Base-by-base conservation (phyloP, 2,888 invertebrate species). In the Ornithoptera priamus region DNA sequence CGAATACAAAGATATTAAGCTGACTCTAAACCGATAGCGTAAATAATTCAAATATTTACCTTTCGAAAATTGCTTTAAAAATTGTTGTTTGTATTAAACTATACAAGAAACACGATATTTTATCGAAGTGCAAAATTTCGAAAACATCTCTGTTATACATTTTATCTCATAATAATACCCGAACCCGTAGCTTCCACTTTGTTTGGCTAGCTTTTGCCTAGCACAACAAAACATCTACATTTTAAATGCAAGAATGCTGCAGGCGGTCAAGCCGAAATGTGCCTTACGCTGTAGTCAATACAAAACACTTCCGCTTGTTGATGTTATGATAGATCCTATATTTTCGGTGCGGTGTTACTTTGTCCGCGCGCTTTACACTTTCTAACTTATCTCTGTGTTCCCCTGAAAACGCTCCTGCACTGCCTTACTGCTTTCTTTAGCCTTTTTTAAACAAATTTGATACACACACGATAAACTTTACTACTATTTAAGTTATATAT, bases 191-290 rank as follows among this genome's bases (percentile, higher is more conserved):
- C 66, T 70, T 67, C 83, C 87, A 90, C 90, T 89, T 89, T 88
- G 89, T 90, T 90, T 89, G 83, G 86, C 85, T 84, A 85, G 84
- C 87, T 86, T 87, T 88, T 88, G 88, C 87, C 88, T 88, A 88
- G 86, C 90, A 88, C 88, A 91, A 85, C 83, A 81, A 84, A 83
- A 86, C 83, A 84, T 85, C 84, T 86, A 81, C 87, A 89, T 89
- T 87, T 86, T 85, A 77, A 83, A 85, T 82, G 74, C 75, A 78
- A 80, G 81, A 83, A 87, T 84, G 85, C 85, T 85, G 22, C 22
- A 5, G 39, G 39, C 53, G 53, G 22, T n/a, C 39, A 17, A 62
- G 7, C 17, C 24, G 59, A 46, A 66, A 36, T 39, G 36, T 62
- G 39, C 70, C 59, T 70, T 69, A 61, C 50, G 15, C 20, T 1